phyloP scores from a whole-genome alignment of 2,113 vertebrate genomes.

The Emydura subglobosa region DNA sequence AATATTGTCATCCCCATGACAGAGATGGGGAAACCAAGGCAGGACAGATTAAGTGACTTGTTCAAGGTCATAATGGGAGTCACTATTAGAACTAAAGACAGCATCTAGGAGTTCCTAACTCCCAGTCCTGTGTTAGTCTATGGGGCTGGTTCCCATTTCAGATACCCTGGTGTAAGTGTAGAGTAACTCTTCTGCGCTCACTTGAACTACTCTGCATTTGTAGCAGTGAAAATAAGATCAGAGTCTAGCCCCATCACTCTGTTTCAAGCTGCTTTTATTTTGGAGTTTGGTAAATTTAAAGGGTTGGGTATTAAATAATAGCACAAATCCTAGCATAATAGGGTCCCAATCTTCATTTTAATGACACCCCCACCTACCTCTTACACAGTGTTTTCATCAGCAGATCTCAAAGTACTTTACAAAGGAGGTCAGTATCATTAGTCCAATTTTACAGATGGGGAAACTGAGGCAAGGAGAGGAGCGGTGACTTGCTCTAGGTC shows the following conservation, averaged over 20 bases:
- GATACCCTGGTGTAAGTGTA: neutral
- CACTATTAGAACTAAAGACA: neutral
- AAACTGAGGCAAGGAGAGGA: neutral
- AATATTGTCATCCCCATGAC: neutral
- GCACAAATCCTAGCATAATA: neutral
- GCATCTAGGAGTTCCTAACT: neutral
- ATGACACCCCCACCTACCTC: too few relatives aligned
- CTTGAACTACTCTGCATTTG: neutral
- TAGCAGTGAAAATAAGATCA: neutral
- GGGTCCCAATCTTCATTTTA: too few relatives aligned
- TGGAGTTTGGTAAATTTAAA: fast-evolving
- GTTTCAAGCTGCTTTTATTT: neutral
- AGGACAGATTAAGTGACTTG: neutral
- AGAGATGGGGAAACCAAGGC: neutral
- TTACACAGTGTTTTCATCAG: too few relatives aligned
- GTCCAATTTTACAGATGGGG: neutral
- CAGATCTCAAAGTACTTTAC: neutral
- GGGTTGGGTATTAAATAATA: neutral
- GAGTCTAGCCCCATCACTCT: neutral
- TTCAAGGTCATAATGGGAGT: neutral
- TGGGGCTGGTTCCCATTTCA: neutral
- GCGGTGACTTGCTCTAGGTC: neutral
- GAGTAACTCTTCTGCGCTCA: neutral
- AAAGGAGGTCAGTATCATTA: neutral
- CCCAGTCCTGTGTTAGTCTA: neutral